These are phyloP conservation scores for Hemiscyllium ocellatum DNA, from an alignment of 2,113 vertebrate genomes.

Conservation along the genomic window DNA sequence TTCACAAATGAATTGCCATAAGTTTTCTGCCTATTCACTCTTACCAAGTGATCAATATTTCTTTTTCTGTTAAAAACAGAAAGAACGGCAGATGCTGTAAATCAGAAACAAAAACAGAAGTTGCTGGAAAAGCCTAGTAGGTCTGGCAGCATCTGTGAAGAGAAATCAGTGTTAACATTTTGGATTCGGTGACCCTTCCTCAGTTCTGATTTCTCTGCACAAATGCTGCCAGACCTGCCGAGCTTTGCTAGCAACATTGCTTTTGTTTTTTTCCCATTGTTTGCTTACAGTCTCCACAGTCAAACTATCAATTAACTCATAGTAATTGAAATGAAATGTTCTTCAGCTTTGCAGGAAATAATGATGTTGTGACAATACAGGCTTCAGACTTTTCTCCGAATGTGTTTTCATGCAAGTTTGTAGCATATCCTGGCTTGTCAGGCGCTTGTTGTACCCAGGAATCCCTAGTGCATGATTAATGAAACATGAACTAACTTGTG, in stretches of 20 bases:
- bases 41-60: neutral
- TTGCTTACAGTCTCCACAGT: neutral
- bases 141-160: too few species aligned
- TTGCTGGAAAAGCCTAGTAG: too few species aligned
- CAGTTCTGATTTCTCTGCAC: too few species aligned
- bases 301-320: neutral
- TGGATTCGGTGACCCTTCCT: too few species aligned
- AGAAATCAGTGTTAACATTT: too few species aligned
- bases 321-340: neutral
- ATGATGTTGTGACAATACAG: neutral
- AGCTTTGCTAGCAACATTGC: too few species aligned
- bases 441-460: neutral
- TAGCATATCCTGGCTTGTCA: neutral
- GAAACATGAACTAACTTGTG: constrained; percentile 21
- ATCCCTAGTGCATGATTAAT: neutral
- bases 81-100: too few species aligned
- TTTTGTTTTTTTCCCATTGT: neutral
- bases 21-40: neutral
- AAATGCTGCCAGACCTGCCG: too few species aligned
- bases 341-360: neutral
- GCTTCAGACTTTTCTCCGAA: neutral
- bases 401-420: neutral
- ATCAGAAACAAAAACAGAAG: too few species aligned
- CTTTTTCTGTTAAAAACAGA: too few species aligned
- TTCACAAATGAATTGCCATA: neutral